Conservation (phyloP, 2,113 vertebrate genomes). For the Piliocolobus tephrosceles region DNA sequence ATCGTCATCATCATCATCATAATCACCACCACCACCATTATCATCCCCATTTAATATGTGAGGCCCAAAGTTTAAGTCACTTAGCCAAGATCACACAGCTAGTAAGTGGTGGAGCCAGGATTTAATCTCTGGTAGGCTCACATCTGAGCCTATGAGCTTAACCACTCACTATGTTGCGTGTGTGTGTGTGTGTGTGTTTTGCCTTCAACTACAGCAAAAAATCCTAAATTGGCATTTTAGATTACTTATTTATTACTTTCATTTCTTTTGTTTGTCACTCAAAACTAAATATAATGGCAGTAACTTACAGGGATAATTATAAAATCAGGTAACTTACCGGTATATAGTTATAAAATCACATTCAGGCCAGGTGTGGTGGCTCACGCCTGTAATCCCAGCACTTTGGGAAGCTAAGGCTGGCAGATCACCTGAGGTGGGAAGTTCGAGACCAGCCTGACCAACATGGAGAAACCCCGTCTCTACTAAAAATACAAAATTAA, state of each 20-base stretch:
- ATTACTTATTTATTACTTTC: not conserved
- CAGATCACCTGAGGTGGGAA: no score
- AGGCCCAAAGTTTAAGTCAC: not conserved
- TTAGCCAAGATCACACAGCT: not conserved
- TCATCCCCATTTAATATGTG: not conserved
- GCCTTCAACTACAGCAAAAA: slow-evolving; percentile 19
- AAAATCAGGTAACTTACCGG: not conserved
- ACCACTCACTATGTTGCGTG: not conserved
- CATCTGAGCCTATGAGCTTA: not conserved
- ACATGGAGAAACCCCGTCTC: no score
- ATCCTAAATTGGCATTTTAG: not conserved
- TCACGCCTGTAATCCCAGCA: no score
- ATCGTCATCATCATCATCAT: not conserved
- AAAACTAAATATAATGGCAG: slow-evolving; percentile 19
- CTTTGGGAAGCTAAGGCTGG: no score
- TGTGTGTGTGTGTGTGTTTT: not conserved
- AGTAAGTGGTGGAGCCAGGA: not conserved
- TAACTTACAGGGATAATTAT: not conserved
- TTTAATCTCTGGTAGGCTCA: not conserved
- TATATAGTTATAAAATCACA: not conserved
- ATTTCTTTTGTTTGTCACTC: not conserved
- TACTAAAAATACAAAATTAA: no score
- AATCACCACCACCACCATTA: not conserved
- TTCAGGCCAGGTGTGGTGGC: not conserved
- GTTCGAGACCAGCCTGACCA: no score